phyloP scores from a whole-genome alignment of 2,113 vertebrate genomes.

The Podarcis raffonei region DNA sequence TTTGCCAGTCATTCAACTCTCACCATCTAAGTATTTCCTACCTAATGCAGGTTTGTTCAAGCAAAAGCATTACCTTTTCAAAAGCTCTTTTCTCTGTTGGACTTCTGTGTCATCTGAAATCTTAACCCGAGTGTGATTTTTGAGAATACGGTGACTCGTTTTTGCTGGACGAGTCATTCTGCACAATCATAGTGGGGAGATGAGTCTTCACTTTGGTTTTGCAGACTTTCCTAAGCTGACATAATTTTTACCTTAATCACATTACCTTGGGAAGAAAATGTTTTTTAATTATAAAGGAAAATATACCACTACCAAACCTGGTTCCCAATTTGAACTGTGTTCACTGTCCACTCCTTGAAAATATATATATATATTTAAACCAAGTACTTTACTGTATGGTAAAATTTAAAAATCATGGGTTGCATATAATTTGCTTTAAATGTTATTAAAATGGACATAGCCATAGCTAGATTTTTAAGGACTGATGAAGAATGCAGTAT shows the following conservation, averaged over 20 bases:
- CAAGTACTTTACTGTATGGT: neutral
- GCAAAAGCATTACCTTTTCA: conserved; percentile 41
- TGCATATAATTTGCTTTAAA: too few species aligned
- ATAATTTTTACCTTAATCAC: rapidly evolving
- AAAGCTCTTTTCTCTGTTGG: neutral
- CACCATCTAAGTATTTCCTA: conserved; percentile 18
- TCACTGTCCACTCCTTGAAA: conserved; percentile 38
- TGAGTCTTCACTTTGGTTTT: neutral
- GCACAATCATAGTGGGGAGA: neutral
- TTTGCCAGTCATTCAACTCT: conserved; percentile 47
- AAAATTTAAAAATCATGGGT: neutral
- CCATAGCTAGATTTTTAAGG: neutral
- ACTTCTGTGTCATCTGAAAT: conserved; percentile 6
- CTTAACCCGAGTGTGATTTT: neutral
- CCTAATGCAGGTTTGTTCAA: conserved; percentile 31
- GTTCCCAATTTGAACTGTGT: neutral
- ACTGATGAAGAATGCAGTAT: neutral
- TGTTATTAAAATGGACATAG: too few species aligned
- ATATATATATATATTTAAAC: neutral
- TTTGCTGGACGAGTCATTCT: neutral
- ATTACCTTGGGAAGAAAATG: neutral
- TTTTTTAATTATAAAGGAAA: neutral
- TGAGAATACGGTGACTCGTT: neutral
- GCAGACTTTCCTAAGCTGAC: neutral
- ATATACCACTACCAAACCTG: conserved; percentile 15